A percentile compares a stretch with the other conserved stretches of the same genome.
phyloP scores from a whole-genome alignment of 2,888 invertebrate genomes.

The Scaptomyza reducta region DNA sequence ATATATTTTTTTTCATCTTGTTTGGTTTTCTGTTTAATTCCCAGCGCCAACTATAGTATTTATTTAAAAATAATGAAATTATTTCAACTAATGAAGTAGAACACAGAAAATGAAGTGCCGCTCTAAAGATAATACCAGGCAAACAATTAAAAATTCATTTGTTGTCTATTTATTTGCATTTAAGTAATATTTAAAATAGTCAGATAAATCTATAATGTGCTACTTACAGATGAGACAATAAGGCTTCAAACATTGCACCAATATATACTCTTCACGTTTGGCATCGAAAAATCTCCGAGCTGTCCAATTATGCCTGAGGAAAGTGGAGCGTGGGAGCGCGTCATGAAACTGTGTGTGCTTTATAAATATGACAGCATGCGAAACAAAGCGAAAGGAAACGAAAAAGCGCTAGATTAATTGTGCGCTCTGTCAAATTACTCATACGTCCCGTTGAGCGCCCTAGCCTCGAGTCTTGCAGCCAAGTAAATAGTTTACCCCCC shows the following conservation, averaged over 20 bases:
- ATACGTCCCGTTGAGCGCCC: constrained; percentile 60
- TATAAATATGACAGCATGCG: constrained; percentile 58
- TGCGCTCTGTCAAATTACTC: constrained; percentile 66
- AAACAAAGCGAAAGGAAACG: constrained; percentile 22
- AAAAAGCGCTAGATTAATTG: constrained; percentile 64
- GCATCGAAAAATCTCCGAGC: no score
- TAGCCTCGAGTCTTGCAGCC: constrained; percentile 1
- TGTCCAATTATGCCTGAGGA: background rate
- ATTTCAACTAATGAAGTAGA: no score
- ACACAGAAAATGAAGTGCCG: background rate
- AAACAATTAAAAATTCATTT: no score
- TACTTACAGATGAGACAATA: no score
- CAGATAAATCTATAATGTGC: no score
- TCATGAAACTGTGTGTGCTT: constrained; percentile 45
- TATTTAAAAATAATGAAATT: no score
- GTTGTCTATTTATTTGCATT: no score
- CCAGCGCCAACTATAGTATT: no score
- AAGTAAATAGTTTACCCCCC: constrained; percentile 2
- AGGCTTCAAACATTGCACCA: no score
- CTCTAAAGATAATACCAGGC: background rate
- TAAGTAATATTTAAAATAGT: no score
- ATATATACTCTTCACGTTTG: no score
- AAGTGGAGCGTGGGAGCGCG: constrained; percentile 25
- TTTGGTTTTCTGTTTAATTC: no score
- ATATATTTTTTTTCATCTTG: background rate